Evolutionary conservation across 1,140 invertebrate genomes (phyloP), one percentile per base, ranked within the genome.

Genomic region (Bombyx mori): DNA sequence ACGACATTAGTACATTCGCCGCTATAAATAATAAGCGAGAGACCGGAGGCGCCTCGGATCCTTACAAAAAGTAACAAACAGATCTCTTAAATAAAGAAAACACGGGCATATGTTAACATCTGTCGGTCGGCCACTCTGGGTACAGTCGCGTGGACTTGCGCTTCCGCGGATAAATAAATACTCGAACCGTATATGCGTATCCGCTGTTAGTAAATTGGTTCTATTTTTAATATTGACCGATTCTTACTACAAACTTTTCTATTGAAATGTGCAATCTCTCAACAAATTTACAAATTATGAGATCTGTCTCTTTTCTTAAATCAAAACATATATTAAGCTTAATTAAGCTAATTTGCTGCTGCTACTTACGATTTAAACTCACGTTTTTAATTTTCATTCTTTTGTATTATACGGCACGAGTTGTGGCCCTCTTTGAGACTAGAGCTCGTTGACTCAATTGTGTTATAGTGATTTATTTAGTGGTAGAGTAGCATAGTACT

Each of bases 11-110:
- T 77, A 80, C 73, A 83, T 72, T 80, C 77, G 71, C 75, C 56
- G 74, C 71, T 75, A 81, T 83, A 83, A 83, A 83, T 86, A 86
- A 86, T 83, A 83, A 81, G 79, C 75, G 75, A 77, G 78, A 74
- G 77, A 80, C 73, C 78, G 78, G 76, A 78, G 80, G 80, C 80
- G 80, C 79, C 79, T 71, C 67, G 78, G 73, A 78, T 82, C 75
- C 79, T 71, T 77, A 83, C 76, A 81, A 83, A 86, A 82, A 83
- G 80, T 82, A 86, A 86, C 80, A 83, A 83, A 83, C 80, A 83
- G 74, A 82, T 80, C 80, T 78, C 75, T 79, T 86, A 86, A 86
- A 86, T 86, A 82, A 83, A 86, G 82, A 82, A 86, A 84, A 81
- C 79, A 82, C 66, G 69, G 69, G 75, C 82, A 75, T 86, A 79